These are phyloP conservation scores for Mirounga angustirostris DNA, from an alignment of 2,113 vertebrate genomes.

Conservation along the genomic window DNA sequence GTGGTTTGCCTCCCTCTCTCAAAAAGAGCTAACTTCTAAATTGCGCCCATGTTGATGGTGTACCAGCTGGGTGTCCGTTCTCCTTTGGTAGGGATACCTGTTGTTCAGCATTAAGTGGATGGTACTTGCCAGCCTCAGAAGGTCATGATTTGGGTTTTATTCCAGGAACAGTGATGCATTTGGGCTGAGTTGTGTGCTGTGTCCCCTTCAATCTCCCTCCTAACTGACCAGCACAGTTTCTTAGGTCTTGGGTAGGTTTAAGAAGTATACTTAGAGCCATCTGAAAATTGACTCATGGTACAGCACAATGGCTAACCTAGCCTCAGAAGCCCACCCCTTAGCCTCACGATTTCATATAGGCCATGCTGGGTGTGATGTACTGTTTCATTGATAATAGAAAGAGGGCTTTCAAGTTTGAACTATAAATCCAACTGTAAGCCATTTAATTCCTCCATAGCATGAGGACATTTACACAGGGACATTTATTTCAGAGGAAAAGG, in stretches of 20 bases:
- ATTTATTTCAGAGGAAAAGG: constrained; percentile 14
- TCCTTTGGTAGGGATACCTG: not conserved
- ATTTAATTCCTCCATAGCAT: not conserved
- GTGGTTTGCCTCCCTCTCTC: not conserved
- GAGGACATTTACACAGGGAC: not conserved
- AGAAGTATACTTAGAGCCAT: not conserved
- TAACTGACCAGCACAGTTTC: not conserved
- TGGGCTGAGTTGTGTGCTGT: not conserved
- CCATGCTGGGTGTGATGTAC: not conserved
- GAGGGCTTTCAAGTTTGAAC: not conserved
- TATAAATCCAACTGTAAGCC: not conserved
- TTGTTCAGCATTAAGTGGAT: not conserved
- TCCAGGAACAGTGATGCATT: not conserved
- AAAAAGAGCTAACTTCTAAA: not conserved
- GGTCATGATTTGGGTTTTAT: not conserved
- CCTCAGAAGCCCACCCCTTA: not conserved
- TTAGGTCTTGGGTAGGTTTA: not conserved
- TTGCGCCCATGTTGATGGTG: not conserved
- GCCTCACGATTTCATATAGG: not conserved
- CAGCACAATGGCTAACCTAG: not conserved
- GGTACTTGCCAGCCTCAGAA: not conserved
- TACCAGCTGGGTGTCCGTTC: not conserved
- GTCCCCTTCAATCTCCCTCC: not conserved
- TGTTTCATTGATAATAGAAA: not conserved
- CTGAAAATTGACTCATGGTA: not conserved